These are phyloP conservation scores for Eublepharis macularius DNA, from an alignment of 2,113 vertebrate species.

Conservation along the genomic window DNA sequence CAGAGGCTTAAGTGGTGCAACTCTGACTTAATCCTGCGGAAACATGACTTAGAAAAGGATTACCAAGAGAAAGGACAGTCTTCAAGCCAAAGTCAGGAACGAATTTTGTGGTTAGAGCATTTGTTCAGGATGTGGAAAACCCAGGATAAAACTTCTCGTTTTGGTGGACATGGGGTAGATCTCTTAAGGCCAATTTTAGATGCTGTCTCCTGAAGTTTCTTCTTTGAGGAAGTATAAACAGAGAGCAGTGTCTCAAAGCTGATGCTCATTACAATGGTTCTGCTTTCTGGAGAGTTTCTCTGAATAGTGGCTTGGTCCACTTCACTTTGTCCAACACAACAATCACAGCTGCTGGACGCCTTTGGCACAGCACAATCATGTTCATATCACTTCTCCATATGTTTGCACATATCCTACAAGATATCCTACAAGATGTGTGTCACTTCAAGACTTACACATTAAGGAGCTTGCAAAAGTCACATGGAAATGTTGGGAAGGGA, in stretches of 20 bases:
- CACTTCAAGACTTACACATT: no score
- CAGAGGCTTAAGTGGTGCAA: not conserved
- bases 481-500: not conserved
- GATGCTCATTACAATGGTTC: no score
- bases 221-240: not conserved
- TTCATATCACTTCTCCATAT: no score
- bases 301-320: no score
- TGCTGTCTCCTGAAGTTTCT: not conserved
- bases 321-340: no score
- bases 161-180: not conserved
- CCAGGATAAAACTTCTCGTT: not conserved
- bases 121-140: not conserved
- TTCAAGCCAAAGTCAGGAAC: conserved; percentile 3
- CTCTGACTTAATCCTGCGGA: not conserved
- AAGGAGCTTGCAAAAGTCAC: not conserved
- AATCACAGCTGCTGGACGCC: no score
- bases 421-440: no score
- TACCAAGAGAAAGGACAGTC: not conserved
- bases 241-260: not conserved
- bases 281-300: no score
- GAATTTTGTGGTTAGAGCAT: not conserved
- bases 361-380: no score
- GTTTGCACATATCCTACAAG: no score
- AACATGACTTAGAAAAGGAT: not conserved
- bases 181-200: not conserved